These are phyloP conservation scores for Scotopteryx bipunctaria DNA, from an alignment of 2,888 invertebrate species.

Conservation along the genomic window DNA sequence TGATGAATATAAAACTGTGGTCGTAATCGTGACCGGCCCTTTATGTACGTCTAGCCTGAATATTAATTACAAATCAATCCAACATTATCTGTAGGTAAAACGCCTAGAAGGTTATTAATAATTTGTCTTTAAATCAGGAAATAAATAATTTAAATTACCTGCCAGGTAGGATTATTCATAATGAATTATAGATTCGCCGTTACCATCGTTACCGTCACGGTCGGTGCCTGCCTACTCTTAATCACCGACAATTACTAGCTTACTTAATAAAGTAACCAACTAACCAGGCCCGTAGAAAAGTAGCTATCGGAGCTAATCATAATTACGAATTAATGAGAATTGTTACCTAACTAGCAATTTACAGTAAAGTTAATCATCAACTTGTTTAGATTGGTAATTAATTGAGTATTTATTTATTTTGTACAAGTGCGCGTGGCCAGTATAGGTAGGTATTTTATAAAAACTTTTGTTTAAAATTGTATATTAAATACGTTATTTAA, in stretches of 20 bases:
- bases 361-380: not conserved
- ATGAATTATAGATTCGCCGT: conserved; percentile 6
- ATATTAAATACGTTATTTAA: no score
- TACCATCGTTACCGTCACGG: conserved; percentile 13
- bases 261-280: conserved; percentile 11
- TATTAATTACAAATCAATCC: no score
- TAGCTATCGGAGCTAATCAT: conserved; percentile 6
- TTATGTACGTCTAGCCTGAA: no score
- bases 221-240: conserved; percentile 12
- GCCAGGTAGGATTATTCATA: not conserved
- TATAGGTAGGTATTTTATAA: no score
- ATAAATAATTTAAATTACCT: not conserved
- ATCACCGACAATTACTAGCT: conserved; percentile 18
- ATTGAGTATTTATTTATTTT: not conserved
- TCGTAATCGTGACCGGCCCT: no score
- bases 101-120: not conserved
- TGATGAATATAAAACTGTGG: no score
- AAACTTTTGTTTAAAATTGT: no score
- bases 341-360: not conserved
- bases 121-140: not conserved
- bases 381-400: not conserved
- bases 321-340: conserved; percentile 16
- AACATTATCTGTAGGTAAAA: not conserved
- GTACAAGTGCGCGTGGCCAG: no score
- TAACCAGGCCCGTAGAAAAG: not conserved